Percentiles rank a stretch among this genome's conserved stretches.
These are phyloP conservation scores for Lates japonicus DNA, from an alignment of 2,797 vertebrate genomes.

Conservation along the genomic window DNA sequence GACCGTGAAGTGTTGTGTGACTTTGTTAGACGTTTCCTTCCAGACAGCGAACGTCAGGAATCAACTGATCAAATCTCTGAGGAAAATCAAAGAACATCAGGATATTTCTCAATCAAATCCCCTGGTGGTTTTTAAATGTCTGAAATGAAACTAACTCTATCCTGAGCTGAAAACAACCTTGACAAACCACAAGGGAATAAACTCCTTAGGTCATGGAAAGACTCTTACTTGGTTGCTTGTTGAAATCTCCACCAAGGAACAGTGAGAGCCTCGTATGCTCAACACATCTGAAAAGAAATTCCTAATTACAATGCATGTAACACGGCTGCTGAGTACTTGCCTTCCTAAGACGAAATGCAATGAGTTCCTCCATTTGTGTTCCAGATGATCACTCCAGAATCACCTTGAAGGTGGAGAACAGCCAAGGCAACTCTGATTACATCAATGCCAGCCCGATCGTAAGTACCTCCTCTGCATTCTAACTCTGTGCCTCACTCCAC, in stretches of 20 bases:
- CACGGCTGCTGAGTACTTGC: neutral
- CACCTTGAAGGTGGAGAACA: slow-evolving; percentile 92
- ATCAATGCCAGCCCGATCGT: slow-evolving; percentile 99
- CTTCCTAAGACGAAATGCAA: slow-evolving; percentile 3
- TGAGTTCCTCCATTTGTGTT: slow-evolving; percentile 58
- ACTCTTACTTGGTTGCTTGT: neutral
- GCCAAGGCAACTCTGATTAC: slow-evolving; percentile 93
- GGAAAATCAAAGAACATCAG: slow-evolving; percentile 12
- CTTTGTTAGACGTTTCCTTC: neutral
- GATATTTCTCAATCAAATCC: neutral
- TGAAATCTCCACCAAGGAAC: neutral
- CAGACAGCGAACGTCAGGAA: neutral
- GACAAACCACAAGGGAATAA: slow-evolving; percentile 2
- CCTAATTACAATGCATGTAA: slow-evolving; percentile 10
- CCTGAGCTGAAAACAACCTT: slow-evolving; percentile 6
- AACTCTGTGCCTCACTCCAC: slow-evolving; percentile 19
- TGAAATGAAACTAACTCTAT: neutral
- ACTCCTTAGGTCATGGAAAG: slow-evolving; percentile 4
- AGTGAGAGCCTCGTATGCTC: neutral
- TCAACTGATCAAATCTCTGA: slow-evolving; percentile 8
- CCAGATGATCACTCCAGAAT: slow-evolving; percentile 97
- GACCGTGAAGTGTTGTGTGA: neutral
- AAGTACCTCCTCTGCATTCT: slow-evolving; percentile 81
- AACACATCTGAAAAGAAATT: neutral
- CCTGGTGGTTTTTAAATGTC: slow-evolving; percentile 1